Conservation (phyloP, 2,797 vertebrate genomes). For the Morelia viridis region DNA sequence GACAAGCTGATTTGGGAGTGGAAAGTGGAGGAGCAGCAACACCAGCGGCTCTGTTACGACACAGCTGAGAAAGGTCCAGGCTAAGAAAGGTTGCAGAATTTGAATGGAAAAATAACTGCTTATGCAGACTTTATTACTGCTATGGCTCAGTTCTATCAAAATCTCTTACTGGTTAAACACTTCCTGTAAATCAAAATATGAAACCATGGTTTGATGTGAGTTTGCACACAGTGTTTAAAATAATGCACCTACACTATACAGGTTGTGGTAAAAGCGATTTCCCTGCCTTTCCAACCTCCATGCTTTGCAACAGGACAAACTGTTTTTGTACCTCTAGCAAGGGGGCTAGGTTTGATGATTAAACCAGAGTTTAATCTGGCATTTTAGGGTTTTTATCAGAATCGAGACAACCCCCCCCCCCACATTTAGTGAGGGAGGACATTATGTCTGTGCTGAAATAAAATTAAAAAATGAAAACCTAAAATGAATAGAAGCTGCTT, state of each 20-base stretch:
- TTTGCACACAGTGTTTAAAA: background rate
- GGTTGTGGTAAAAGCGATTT: background rate
- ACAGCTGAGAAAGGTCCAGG: background rate
- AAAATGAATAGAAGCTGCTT: background rate
- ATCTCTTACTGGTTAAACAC: background rate
- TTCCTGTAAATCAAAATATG: background rate
- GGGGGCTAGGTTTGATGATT: background rate
- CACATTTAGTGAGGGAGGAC: too few relatives aligned
- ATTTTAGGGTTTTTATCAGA: background rate
- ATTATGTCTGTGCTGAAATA: background rate
- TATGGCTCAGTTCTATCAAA: background rate
- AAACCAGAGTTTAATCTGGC: background rate
- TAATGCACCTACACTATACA: background rate
- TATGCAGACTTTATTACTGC: background rate
- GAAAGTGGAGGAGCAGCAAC: background rate
- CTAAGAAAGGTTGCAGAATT: background rate
- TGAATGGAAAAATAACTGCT: background rate
- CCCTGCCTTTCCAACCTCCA: background rate
- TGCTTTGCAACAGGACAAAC: background rate
- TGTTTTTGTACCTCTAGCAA: background rate
- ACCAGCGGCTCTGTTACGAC: background rate
- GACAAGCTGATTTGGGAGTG: background rate
- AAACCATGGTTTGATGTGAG: background rate
- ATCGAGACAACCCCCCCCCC: too few relatives aligned
- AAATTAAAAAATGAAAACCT: background rate